These are phyloP conservation scores for Syncerus caffer DNA, from an alignment of 2,797 vertebrate genomes.

Conservation along the genomic window DNA sequence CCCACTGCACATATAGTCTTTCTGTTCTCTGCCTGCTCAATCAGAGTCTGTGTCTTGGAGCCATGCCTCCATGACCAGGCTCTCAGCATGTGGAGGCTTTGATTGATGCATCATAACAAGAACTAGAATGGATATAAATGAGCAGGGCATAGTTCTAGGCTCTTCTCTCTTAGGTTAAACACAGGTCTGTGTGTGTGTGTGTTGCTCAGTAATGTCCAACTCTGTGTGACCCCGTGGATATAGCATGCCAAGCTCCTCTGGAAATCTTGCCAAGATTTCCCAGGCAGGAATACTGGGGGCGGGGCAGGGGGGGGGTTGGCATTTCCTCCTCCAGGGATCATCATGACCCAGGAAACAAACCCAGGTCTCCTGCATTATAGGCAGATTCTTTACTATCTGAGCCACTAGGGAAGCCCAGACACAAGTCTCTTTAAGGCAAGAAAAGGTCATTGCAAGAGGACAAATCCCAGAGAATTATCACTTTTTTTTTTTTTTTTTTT, in stretches of 20 bases:
- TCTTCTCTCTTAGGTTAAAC: neutral
- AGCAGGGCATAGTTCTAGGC: neutral
- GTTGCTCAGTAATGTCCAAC: neutral
- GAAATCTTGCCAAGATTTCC: neutral
- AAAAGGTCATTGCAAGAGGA: neutral
- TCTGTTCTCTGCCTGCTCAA: rapidly evolving
- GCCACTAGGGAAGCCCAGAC: neutral
- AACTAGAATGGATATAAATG: neutral
- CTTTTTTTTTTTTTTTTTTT: neutral
- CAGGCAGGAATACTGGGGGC: neutral
- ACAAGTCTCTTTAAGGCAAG: neutral
- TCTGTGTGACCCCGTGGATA: neutral
- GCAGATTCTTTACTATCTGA: neutral
- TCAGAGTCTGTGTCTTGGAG: neutral
- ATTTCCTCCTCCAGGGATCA: neutral
- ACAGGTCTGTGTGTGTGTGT: neutral
- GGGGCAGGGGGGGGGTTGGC: neutral
- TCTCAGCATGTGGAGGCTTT: neutral
- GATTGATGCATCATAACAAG: neutral
- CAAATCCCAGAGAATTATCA: neutral
- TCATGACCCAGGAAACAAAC: neutral
- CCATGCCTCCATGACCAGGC: neutral
- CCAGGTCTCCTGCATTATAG: neutral
- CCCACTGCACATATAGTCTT: rapidly evolving
- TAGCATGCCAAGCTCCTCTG: neutral